Evolutionary conservation across 2,797 vertebrate genomes (phyloP), one percentile per base, ranked within the genome.

Genomic region (Artibeus lituratus): DNA sequence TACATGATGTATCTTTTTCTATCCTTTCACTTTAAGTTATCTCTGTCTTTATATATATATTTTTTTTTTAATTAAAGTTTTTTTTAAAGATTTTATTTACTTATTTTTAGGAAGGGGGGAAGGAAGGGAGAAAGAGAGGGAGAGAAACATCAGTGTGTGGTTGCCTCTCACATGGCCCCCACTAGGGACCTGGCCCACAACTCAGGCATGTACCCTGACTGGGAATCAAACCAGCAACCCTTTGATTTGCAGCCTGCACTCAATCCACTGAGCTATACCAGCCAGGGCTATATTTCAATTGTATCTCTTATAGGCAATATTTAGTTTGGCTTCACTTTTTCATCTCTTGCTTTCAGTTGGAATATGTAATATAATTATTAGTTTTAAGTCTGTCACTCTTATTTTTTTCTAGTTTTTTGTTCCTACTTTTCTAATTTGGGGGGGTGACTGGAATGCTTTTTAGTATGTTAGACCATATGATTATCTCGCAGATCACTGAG

Each of bases 381-480:
- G n/a, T 62, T 74, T 84, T 74, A 92, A 86, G 26, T 70, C n/a
- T 80, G 47, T 39, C 11, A 7, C 53, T 37, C 55, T 12, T 24
- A 53, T 78, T 77, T 89, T 90, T 86, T 15, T 35, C 69, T 80
- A 32, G 5, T 32, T 80, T 78, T 73, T 73, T 59, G 11, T 91
- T 93, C 51, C 5, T 35, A 32, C 12, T 95, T 87, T 93, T 44
- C 62, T 96, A n/a, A 85, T 93, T 69, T 85, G 53, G 78, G 32
- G 29, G 77, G 49, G 39, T 42, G 39, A 82, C 62, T 2, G 3
- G 35, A 62, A 69, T 57, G 24, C 32, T 49, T 87, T 70, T 80
- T 76, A 94, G 53, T 70, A 51, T 89, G 22, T 80, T 82, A 39
- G 19, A 80, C 16, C 24, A 74, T 26, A 74, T n/a, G 35, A 70